Conservation (phyloP, 2,888 invertebrate species). For the Cylindroiulus punctatus region DNA sequence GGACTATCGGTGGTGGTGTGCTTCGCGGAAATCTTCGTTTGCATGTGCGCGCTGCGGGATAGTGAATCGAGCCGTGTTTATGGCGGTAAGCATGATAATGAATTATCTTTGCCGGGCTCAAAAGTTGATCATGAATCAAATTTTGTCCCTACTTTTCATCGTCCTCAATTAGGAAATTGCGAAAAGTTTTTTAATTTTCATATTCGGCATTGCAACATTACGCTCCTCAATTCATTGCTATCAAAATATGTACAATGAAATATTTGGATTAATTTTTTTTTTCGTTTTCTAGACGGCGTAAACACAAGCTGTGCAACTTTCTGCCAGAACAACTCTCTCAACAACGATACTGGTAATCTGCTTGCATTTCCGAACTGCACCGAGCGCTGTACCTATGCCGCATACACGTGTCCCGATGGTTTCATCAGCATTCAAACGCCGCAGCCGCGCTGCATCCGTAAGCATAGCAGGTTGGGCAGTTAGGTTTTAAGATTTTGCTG, state of each 20-base stretch:
- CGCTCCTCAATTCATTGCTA: too few species aligned
- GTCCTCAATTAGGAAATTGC: too few species aligned
- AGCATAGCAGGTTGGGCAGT: background rate
- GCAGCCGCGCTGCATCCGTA: background rate
- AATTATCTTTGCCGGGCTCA: too few species aligned
- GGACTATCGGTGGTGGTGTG: background rate
- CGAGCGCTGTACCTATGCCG: slow-evolving; percentile 30
- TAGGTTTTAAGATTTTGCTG: slow-evolving; percentile 3
- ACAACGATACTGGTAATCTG: background rate
- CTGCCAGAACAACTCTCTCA: background rate
- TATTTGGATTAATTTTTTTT: background rate
- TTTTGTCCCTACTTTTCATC: too few species aligned
- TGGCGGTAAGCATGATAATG: too few species aligned
- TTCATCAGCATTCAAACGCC: slow-evolving; percentile 1
- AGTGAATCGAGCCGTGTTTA: background rate
- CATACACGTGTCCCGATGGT: slow-evolving; percentile 25
- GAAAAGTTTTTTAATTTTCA: too few species aligned
- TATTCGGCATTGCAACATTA: too few species aligned
- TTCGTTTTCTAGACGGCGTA: background rate
- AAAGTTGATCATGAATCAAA: too few species aligned
- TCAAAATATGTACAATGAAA: background rate
- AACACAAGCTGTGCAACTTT: background rate
- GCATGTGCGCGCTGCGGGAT: background rate
- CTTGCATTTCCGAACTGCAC: background rate
- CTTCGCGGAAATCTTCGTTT: background rate